A percentile compares a stretch with the other conserved stretches of the same genome.
Evolutionary conservation across 2,797 vertebrate species (phyloP).

Genomic region (Enteromius anoplus): DNA sequence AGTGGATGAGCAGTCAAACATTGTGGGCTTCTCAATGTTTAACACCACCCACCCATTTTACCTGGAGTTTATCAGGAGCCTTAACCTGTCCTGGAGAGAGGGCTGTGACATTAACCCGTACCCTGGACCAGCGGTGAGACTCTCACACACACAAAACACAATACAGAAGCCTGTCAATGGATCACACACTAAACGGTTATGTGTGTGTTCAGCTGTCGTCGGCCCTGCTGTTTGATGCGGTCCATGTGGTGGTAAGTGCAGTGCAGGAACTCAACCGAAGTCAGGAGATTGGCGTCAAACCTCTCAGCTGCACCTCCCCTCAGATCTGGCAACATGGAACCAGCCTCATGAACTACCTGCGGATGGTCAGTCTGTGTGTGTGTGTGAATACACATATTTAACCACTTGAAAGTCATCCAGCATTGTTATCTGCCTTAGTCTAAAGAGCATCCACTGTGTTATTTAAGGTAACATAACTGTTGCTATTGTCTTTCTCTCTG

Average conservation of each 20-base stretch:
- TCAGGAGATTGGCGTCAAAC: slow-evolving; percentile 92
- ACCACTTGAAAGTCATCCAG: neutral
- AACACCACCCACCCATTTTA: slow-evolving; percentile 84
- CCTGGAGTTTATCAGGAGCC: slow-evolving; percentile 82
- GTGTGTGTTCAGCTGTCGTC: slow-evolving; percentile 81
- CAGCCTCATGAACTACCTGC: slow-evolving; percentile 95
- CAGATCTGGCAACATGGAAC: slow-evolving; percentile 96
- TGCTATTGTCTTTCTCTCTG: slow-evolving; percentile 16
- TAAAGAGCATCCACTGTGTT: neutral
- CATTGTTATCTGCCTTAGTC: neutral
- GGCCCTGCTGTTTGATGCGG: slow-evolving; percentile 91
- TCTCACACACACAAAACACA: neutral
- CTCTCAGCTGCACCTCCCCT: slow-evolving; percentile 88
- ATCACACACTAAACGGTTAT: slow-evolving; percentile 36
- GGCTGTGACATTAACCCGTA: slow-evolving; percentile 83
- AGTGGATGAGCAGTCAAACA: slow-evolving; percentile 87
- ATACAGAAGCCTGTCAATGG: neutral
- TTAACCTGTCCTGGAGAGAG: slow-evolving; percentile 94
- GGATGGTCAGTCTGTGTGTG: slow-evolving; percentile 80
- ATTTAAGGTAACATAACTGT: slow-evolving; percentile 6
- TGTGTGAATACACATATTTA: neutral
- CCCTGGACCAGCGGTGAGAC: slow-evolving; percentile 53
- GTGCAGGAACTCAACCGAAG: slow-evolving; percentile 92
- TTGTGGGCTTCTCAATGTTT: slow-evolving; percentile 94
- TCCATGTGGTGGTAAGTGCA: slow-evolving; percentile 92